phyloP scores from a whole-genome alignment of 1,140 invertebrate genomes.

The Nasonia vitripennis region DNA sequence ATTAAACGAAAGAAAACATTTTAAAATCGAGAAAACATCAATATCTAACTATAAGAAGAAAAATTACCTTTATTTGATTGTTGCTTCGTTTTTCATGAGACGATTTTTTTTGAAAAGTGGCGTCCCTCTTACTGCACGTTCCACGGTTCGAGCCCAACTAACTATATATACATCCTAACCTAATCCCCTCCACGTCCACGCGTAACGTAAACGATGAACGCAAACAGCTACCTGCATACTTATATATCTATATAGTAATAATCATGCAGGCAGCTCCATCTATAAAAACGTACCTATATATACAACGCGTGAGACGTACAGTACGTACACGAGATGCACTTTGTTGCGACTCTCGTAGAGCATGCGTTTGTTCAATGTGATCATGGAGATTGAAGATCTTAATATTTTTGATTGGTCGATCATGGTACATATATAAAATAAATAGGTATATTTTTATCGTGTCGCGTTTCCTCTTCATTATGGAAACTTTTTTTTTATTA shows the following conservation, averaged over 20 bases:
- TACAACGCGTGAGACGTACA: neutral
- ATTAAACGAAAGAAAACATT: neutral
- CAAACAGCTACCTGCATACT: no score
- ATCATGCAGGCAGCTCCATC: neutral
- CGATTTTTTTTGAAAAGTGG: constrained; percentile 29
- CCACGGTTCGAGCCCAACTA: neutral
- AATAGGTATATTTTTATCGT: neutral
- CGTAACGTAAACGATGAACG: neutral
- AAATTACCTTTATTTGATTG: constrained; percentile 42
- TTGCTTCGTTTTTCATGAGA: constrained; percentile 15
- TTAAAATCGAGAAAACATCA: neutral
- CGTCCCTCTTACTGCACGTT: constrained; percentile 26
- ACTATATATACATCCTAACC: constrained; percentile 30
- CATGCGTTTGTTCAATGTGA: constrained; percentile 30
- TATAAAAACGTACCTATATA: neutral
- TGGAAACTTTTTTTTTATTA: neutral
- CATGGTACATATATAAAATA: neutral
- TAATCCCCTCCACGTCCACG: constrained; percentile 14
- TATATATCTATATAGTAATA: constrained; percentile 9
- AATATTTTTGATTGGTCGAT: constrained; percentile 34
- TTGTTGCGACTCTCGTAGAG: neutral
- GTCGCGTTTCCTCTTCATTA: neutral
- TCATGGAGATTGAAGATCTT: constrained; percentile 38
- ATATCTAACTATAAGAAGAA: neutral
- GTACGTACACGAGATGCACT: neutral